These are phyloP conservation scores for Battus philenor DNA, from an alignment of 1,140 invertebrate species.

Conservation along the genomic window DNA sequence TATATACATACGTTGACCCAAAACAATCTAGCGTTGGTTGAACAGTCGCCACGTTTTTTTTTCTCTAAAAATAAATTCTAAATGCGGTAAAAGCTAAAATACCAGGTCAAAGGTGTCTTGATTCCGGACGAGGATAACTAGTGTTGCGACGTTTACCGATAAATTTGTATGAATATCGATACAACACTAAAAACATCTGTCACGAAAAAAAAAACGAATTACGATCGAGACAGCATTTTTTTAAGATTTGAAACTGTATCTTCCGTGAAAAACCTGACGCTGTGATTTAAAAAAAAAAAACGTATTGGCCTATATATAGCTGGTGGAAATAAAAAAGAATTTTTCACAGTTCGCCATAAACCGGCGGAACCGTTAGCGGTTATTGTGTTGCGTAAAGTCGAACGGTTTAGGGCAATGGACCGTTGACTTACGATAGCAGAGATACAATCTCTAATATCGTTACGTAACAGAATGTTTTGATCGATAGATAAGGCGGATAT, in stretches of 20 bases:
- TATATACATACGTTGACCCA: background rate
- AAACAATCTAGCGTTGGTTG: slow-evolving; percentile 2
- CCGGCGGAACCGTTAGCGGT: slow-evolving; percentile 42
- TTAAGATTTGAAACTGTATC: slow-evolving; percentile 18
- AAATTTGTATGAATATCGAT: slow-evolving; percentile 22
- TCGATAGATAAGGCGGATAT: slow-evolving; percentile 9
- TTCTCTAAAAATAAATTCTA: slow-evolving; percentile 2
- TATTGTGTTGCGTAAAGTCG: slow-evolving; percentile 35
- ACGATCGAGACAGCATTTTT: slow-evolving; percentile 27
- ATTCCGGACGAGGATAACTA: slow-evolving; percentile 14
- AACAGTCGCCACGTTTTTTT: background rate
- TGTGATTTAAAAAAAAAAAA: slow-evolving; percentile 33
- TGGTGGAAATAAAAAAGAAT: slow-evolving; percentile 51
- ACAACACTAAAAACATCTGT: slow-evolving; percentile 22
- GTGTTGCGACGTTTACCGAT: slow-evolving; percentile 17
- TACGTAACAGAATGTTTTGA: slow-evolving; percentile 13
- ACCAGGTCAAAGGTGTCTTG: slow-evolving; percentile 17
- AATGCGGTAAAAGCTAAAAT: slow-evolving; percentile 12
- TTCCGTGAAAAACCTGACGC: slow-evolving; percentile 49
- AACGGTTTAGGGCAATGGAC: slow-evolving; percentile 29
- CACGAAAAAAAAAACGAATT: slow-evolving; percentile 27
- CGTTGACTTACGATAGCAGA: slow-evolving; percentile 21
- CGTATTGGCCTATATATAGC: slow-evolving; percentile 51
- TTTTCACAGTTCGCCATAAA: slow-evolving; percentile 47
- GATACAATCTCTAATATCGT: slow-evolving; percentile 15